Conservation (phyloP, 2,797 vertebrate species). For the Propithecus deckenii region DNA sequence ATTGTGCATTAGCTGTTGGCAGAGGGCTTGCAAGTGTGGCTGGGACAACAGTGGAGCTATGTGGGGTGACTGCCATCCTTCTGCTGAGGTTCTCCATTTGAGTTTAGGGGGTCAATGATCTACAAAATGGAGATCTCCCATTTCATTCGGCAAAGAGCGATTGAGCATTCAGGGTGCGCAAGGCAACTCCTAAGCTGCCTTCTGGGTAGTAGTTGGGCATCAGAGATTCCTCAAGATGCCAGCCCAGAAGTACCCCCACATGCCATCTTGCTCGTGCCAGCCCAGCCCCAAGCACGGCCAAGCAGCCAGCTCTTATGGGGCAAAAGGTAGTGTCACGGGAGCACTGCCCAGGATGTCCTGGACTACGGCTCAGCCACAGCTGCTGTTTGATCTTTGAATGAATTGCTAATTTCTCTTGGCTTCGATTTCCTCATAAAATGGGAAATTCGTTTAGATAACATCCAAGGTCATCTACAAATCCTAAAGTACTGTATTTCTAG, state of each 20-base stretch:
- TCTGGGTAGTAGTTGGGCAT: background rate
- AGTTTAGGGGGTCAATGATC: background rate
- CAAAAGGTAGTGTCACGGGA: background rate
- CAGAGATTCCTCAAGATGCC: background rate
- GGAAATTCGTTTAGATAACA: background rate
- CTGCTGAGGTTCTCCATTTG: background rate
- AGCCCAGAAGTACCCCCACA: background rate
- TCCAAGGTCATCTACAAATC: background rate
- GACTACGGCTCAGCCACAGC: background rate
- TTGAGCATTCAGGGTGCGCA: background rate
- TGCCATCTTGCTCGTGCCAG: background rate
- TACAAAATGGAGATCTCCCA: background rate
- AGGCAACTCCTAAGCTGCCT: background rate
- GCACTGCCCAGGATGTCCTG: background rate
- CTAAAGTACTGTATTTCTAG: background rate
- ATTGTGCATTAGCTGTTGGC: conserved; percentile 27
- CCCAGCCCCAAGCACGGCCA: background rate
- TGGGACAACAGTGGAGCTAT: conserved; percentile 47
- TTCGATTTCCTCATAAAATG: background rate
- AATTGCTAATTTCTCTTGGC: background rate
- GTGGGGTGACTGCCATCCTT: conserved; percentile 48
- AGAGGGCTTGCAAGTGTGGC: conserved; percentile 10
- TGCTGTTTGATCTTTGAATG: background rate
- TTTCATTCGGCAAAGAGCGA: background rate
- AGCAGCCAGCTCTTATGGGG: background rate